Evolutionary conservation across 1,140 invertebrate species (phyloP).

Genomic region (Drosophila repletoides): DNA sequence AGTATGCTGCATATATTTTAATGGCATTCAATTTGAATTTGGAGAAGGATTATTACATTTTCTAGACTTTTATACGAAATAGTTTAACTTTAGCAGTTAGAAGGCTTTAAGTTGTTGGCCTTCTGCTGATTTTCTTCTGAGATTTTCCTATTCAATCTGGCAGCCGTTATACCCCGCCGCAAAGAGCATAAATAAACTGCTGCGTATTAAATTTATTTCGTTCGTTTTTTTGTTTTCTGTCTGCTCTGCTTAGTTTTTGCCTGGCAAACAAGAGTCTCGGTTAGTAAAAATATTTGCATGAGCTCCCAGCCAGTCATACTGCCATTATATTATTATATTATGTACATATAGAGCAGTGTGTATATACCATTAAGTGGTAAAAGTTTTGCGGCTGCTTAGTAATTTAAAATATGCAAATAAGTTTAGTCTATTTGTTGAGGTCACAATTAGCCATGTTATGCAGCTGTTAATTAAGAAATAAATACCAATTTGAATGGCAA

Average conservation of each 20-base stretch:
- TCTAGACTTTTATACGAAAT: too few species aligned
- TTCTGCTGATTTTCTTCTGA: too few species aligned
- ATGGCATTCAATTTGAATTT: too few species aligned
- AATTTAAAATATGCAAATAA: constrained; percentile 40
- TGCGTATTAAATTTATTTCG: constrained; percentile 14
- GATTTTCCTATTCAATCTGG: too few species aligned
- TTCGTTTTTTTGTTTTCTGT: neutral
- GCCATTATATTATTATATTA: neutral
- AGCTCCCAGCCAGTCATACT: neutral
- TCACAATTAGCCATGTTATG: constrained; percentile 15
- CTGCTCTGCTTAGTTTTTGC: neutral
- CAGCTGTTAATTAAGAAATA: constrained; percentile 22
- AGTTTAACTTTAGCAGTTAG: too few species aligned
- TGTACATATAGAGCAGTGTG: neutral
- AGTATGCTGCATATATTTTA: too few species aligned
- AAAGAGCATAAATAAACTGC: neutral
- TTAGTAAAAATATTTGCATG: constrained; percentile 27
- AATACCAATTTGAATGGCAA: constrained; percentile 7
- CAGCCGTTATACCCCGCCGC: too few species aligned
- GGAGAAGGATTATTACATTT: too few species aligned
- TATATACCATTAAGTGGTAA: constrained; percentile 12
- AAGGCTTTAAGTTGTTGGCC: too few species aligned
- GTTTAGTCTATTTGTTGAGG: constrained; percentile 15
- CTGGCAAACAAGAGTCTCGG: constrained; percentile 12
- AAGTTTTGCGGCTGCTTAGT: constrained; percentile 24